Base-by-base conservation (phyloP, 2,888 invertebrate species). In the Keiferia lycopersicella region DNA sequence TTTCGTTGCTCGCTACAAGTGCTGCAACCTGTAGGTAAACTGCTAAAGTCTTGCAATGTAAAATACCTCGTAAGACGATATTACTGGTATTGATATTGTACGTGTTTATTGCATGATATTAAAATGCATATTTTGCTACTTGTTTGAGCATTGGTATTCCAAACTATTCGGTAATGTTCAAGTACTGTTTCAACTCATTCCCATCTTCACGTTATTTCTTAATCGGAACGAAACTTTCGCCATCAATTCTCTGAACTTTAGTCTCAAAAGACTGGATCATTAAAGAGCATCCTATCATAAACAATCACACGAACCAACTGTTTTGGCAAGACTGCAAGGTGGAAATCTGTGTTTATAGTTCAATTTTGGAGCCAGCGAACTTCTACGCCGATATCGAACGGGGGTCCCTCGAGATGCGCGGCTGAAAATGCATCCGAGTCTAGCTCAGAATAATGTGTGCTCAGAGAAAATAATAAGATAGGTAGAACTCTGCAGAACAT, bases 391-490 rank as follows among this genome's bases (percentile, higher is more conserved):
- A 65, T 73, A 77, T 73, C 74, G 71, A 73, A 72, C 71, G 66
- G 64, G 64, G 39, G 45, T 61, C 82, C 76, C 78, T 11, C 12
- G 73, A 79, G 82, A 75, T 60, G 66, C 73, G 80, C 73, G 82
- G 83, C 78, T 76, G 75, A 76, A 81, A 81, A 83, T 88, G 87
- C 86, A 86, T 82, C 79, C 73, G 74, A 64, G 56, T 56, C 30
- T 56, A 10, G 22, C 51, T 53, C 16, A 45, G 34, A 34, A 34
- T 34, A 34, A 34, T 34, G 34, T 34, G 8, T 34, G 10, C 34
- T 8, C 1, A 8, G 34, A 34, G 34, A 1, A 34, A 34, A 34
- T 1, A 1, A 34, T 34, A 34, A 34, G 34, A 34, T 34, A 10
- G 34, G 8, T 1, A 10, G 34, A 34, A 34, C 34, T 2, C 26